Evolutionary conservation across 2,888 invertebrate species (phyloP).

Genomic region (Microdon myrmicae): DNA sequence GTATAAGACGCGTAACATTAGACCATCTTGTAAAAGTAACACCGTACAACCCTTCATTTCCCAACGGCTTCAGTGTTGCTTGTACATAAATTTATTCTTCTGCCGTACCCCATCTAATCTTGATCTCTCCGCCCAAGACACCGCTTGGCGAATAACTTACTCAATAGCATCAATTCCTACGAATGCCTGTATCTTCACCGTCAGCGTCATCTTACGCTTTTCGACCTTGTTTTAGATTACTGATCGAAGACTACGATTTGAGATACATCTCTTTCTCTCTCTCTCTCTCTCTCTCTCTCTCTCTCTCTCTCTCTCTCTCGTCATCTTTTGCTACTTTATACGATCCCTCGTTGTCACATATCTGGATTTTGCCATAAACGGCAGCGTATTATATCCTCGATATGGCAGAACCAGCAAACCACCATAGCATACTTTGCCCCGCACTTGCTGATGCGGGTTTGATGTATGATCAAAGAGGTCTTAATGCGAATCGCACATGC

Average conservation of each 20-base stretch:
- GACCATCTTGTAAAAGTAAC: too few relatives aligned
- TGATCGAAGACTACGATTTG: conserved; percentile 40
- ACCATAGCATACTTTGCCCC: conserved; percentile 14
- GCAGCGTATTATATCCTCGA: conserved; percentile 24
- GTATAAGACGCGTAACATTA: too few relatives aligned
- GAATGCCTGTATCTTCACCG: conserved; percentile 25
- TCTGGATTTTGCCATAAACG: conserved; percentile 30
- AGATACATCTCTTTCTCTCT: conserved; percentile 6
- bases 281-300: too few relatives aligned
- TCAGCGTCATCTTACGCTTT: conserved; percentile 17
- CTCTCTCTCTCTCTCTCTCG: too few relatives aligned
- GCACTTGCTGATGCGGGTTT: conserved; percentile 24
- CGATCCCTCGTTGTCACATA: conserved; percentile 22
- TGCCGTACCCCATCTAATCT: conserved; percentile 11
- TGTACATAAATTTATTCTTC: too few relatives aligned
- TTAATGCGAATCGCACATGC: conserved; percentile 27
- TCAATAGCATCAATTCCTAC: conserved; percentile 34
- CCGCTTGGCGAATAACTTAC: conserved; percentile 11
- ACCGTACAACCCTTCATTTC: too few relatives aligned
- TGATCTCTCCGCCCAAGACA: background rate
- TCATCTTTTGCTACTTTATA: too few relatives aligned
- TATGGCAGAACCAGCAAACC: conserved; percentile 30
- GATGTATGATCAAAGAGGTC: conserved; percentile 36
- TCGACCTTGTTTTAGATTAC: conserved; percentile 21
- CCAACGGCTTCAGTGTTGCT: too few relatives aligned